Evolutionary conservation across 2,113 vertebrate species (phyloP).

Genomic region (Ciconia maguari): DNA sequence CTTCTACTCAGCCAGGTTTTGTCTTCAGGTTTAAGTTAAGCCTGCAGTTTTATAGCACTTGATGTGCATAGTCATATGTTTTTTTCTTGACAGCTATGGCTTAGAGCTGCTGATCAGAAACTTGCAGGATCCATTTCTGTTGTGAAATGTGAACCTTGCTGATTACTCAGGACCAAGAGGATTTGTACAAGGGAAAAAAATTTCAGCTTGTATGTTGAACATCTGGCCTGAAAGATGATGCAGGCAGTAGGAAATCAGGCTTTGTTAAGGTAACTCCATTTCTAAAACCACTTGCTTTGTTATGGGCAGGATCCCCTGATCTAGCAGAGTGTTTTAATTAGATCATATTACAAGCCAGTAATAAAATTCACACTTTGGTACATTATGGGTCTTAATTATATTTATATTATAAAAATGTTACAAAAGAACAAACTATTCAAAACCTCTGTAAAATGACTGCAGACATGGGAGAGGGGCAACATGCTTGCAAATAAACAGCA

Average conservation of each 20-base stretch:
- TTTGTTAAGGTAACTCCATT: neutral
- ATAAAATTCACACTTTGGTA: conserved; percentile 8
- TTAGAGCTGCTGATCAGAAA: neutral
- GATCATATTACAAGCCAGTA: neutral
- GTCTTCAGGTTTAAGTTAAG: neutral
- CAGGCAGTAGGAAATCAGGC: neutral
- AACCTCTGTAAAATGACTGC: neutral
- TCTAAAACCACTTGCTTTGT: neutral
- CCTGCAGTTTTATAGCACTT: neutral
- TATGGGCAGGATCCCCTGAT: neutral
- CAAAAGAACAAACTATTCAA: neutral
- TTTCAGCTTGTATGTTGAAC: neutral
- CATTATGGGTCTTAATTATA: neutral
- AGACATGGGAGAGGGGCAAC: neutral
- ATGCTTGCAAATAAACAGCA: neutral
- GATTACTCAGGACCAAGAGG: neutral
- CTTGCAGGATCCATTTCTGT: neutral
- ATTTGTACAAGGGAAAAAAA: neutral
- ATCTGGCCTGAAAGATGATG: neutral
- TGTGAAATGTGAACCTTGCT: neutral
- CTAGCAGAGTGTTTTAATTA: conserved; percentile 18
- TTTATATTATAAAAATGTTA: conserved; percentile 49
- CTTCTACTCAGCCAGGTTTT: neutral
- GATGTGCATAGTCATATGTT: neutral
- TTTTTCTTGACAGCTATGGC: neutral